Conservation (phyloP, 2,113 vertebrate species). For the Pyxicephalus adspersus region DNA sequence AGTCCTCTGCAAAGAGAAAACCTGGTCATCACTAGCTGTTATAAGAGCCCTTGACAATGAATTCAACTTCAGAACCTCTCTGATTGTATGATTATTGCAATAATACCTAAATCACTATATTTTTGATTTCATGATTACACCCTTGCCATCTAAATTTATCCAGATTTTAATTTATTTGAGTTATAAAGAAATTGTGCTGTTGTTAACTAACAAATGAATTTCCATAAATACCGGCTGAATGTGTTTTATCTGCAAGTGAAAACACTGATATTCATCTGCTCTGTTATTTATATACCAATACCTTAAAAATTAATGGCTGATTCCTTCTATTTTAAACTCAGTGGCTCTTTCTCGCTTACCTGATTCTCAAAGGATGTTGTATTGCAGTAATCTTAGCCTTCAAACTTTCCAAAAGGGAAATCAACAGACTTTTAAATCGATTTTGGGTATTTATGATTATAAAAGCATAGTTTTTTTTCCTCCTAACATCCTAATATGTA, state of each 20-base stretch:
- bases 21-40: neutral
- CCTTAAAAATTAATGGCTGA: too few species aligned
- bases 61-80: constrained; percentile 1
- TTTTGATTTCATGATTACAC: constrained; percentile 11
- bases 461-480: too few species aligned
- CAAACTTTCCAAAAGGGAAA: too few species aligned
- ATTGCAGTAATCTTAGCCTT: too few species aligned
- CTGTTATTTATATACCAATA: neutral
- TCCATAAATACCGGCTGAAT: constrained; percentile 7
- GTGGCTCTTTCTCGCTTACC: too few species aligned
- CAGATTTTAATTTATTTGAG: constrained; percentile 2
- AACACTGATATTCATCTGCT: neutral
- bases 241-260: neutral
- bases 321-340: too few species aligned
- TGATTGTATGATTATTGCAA: neutral
- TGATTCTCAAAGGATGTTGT: too few species aligned
- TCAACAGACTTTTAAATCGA: too few species aligned
- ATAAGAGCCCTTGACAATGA: constrained; percentile 1
- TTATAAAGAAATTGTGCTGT: constrained; percentile 24
- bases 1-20: constrained; percentile 76
- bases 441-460: too few species aligned
- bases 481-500: too few species aligned
- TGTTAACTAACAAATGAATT: constrained; percentile 14
- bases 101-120: constrained; percentile 11
- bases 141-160: neutral